These are phyloP conservation scores for Palythoa caribaeorum DNA, from an alignment of 92 coral and sea anemone genomes.

Conservation along the genomic window DNA sequence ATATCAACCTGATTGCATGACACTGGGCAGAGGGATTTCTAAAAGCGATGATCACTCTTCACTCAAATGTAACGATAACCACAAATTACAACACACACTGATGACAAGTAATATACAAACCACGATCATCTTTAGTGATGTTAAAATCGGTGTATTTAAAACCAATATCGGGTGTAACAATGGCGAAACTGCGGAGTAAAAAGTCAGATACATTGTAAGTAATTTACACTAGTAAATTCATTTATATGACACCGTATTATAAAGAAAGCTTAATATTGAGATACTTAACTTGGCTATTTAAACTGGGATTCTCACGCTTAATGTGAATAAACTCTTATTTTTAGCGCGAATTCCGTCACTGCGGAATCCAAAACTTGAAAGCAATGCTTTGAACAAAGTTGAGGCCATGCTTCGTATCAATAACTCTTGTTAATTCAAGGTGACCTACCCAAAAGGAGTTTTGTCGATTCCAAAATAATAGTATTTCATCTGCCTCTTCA, in stretches of 20 bases:
- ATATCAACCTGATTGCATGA: too few relatives aligned
- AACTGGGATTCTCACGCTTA: too few relatives aligned
- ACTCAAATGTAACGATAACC: too few relatives aligned
- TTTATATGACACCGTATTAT: too few relatives aligned
- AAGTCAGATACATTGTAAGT: not conserved
- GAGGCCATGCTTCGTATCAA: not conserved
- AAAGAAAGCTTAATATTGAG: too few relatives aligned
- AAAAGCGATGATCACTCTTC: too few relatives aligned
- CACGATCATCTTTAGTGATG: slow-evolving; percentile 32
- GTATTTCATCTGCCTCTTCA: slow-evolving; percentile 68
- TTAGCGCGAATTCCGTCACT: too few relatives aligned
- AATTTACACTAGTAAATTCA: too few relatives aligned
- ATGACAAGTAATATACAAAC: slow-evolving; percentile 38
- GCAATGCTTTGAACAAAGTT: not conserved
- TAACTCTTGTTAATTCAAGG: not conserved
- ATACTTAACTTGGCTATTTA: too few relatives aligned
- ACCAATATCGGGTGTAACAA: slow-evolving; percentile 79
- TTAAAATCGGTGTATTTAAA: slow-evolving; percentile 64
- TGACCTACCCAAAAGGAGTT: slow-evolving; percentile 84
- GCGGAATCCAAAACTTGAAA: too few relatives aligned
- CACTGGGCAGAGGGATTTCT: too few relatives aligned
- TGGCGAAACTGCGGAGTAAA: slow-evolving; percentile 65
- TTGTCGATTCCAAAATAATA: slow-evolving; percentile 77
- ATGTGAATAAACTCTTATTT: too few relatives aligned
- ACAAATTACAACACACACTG: not conserved